Evolutionary conservation across 2,797 vertebrate genomes (phyloP).

Genomic region (Alca torda): DNA sequence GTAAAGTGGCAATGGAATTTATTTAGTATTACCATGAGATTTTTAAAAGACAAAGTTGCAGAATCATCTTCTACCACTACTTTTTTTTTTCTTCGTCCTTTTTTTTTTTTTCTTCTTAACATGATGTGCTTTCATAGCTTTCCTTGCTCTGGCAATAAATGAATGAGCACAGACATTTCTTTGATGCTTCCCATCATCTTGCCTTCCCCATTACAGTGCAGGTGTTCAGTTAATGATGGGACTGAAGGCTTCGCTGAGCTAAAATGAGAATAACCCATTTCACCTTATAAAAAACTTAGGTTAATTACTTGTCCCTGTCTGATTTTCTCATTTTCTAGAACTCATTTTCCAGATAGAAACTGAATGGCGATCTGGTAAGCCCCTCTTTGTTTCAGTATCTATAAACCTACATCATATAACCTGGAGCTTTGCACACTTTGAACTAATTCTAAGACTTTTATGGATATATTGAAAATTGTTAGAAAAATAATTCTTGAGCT

Average conservation of each 20-base stretch:
- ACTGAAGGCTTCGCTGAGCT: background rate
- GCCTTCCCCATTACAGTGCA: background rate
- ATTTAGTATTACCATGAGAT: background rate
- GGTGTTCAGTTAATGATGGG: conserved; percentile 10
- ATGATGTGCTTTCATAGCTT: background rate
- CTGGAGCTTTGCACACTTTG: background rate
- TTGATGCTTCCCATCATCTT: background rate
- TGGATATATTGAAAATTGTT: background rate
- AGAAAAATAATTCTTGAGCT: background rate
- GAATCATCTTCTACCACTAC: background rate
- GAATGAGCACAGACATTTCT: background rate
- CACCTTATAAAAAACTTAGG: conserved; percentile 3
- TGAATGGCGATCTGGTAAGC: background rate
- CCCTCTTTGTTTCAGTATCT: background rate
- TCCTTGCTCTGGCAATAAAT: background rate
- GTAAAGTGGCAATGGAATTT: background rate
- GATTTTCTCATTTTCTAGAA: conserved; percentile 54
- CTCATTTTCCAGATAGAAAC: conserved; percentile 31
- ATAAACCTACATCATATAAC: background rate
- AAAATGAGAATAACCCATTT: conserved; percentile 5
- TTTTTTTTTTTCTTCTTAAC: background rate
- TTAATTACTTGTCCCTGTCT: conserved; percentile 57
- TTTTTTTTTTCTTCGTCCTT: background rate
- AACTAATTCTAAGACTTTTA: background rate
- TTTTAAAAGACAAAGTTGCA: background rate